Base-by-base conservation (phyloP, 2,888 invertebrate species). In the Thereva nobilitata region DNA sequence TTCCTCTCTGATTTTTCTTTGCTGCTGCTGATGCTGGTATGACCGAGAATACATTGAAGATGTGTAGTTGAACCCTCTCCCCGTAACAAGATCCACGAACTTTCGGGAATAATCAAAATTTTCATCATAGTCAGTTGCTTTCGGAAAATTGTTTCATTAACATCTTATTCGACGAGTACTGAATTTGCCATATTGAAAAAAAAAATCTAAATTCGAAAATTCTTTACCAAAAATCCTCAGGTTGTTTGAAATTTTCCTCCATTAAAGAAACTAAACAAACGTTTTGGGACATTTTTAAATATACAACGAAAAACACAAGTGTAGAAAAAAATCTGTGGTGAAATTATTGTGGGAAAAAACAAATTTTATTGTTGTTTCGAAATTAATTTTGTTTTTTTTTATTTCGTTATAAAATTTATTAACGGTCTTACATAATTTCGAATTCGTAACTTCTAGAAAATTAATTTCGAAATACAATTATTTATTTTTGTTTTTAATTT, bases 61-160 rank as follows among this genome's bases (percentile, higher is more conserved):
- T 23, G 23, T 5, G 8, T 7, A 49, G 49, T 50, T 61, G 40
- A 50, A 12, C 61, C 41, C 38, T 50, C 50, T 50, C 61, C 45
- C 40, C 41, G 41, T 41, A 35, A 61, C 50, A 50, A 59, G 34
- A 38, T 34, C 50, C 50, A 49, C 37, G 50, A 61, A 50, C 64
- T 65, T 65, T 65, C 23, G 55, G 65, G 47, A 65, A 65, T 54
- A 65, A 70, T 70, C 72, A 76, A 67, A 59, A 61, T 67, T 65
- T 68, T 65, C 65, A 66, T 68, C 56, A 45, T 55, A 67, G 77
- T 76, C 79, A 80, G 80, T 80, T 80, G 80, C 79, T 80, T 80
- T 79, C 80, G 80, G 80, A 79, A 80, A 79, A 78, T 79, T 80
- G 80, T 78, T 78, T 79, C 77, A 79, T 77, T 76, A 78, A 80